phyloP scores from a whole-genome alignment of 2,113 vertebrate genomes.

The Podocnemis expansa region DNA sequence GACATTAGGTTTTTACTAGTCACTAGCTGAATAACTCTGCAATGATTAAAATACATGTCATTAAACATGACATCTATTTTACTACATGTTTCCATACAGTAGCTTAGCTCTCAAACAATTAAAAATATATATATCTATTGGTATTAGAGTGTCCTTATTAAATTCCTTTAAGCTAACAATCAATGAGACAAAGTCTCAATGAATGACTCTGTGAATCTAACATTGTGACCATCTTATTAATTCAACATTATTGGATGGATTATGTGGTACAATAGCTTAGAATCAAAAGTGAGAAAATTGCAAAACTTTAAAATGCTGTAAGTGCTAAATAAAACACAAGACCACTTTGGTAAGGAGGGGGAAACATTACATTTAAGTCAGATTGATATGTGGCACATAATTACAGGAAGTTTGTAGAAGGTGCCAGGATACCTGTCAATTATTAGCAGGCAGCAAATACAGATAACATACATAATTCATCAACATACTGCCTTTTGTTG shows the following conservation, averaged over 20 bases:
- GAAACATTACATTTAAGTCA: slow-evolving; percentile 29
- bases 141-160: neutral
- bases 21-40: neutral
- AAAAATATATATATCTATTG: neutral
- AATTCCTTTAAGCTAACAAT: neutral
- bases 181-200: neutral
- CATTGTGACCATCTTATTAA: slow-evolving; percentile 37
- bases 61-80: neutral
- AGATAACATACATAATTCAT: slow-evolving; percentile 85
- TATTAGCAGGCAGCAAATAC: slow-evolving; percentile 79
- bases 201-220: slow-evolving; percentile 54
- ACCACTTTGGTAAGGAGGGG: slow-evolving; percentile 19
- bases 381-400: slow-evolving; percentile 76
- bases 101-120: neutral
- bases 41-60: neutral
- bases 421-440: slow-evolving; percentile 83
- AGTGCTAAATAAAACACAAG: slow-evolving; percentile 81
- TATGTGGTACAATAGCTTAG: slow-evolving; percentile 59
- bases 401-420: slow-evolving; percentile 77
- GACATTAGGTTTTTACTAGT: neutral
- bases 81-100: neutral
- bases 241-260: slow-evolving; percentile 62
- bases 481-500: slow-evolving; percentile 75
- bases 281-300: slow-evolving; percentile 53
- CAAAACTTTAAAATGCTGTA: slow-evolving; percentile 54